phyloP scores from a whole-genome alignment of 2,113 vertebrate species.

The Galbula dea region DNA sequence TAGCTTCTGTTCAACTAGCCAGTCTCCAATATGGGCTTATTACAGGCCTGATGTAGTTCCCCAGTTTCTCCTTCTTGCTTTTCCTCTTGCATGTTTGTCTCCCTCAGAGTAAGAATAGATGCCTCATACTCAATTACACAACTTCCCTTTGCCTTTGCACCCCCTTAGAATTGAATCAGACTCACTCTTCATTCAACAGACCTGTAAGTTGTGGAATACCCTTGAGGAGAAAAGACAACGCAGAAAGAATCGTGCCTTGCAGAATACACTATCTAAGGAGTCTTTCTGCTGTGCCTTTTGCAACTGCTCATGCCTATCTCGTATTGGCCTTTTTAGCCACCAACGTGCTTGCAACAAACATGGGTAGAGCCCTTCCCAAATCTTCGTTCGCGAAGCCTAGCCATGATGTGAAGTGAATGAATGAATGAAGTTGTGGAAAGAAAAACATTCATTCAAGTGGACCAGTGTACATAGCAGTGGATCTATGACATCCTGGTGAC shows the following conservation, averaged over 20 bases:
- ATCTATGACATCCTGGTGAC: neutral
- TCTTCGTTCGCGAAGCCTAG: too few species aligned
- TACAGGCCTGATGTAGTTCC: neutral
- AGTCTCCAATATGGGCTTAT: neutral
- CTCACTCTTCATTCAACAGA: neutral
- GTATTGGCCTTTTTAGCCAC: too few species aligned
- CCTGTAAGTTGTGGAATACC: too few species aligned
- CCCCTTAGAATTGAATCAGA: neutral
- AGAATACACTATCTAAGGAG: too few species aligned
- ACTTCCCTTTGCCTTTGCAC: neutral
- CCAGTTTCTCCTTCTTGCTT: neutral
- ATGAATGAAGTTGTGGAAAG: neutral
- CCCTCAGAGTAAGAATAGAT: neutral
- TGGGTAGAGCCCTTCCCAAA: too few species aligned
- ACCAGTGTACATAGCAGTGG: neutral
- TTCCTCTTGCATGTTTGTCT: neutral
- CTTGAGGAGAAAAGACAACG: too few species aligned
- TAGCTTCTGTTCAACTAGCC: neutral
- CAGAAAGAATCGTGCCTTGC: too few species aligned
- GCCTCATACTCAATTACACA: neutral
- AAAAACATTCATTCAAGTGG: neutral
- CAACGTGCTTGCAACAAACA: too few species aligned
- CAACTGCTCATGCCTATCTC: too few species aligned
- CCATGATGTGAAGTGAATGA: too few species aligned
- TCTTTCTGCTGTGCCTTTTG: too few species aligned